Percentiles rank a stretch among this genome's conserved stretches.
phyloP scores from a whole-genome alignment of 1,140 invertebrate genomes.

The Drosophila ficusphila region DNA sequence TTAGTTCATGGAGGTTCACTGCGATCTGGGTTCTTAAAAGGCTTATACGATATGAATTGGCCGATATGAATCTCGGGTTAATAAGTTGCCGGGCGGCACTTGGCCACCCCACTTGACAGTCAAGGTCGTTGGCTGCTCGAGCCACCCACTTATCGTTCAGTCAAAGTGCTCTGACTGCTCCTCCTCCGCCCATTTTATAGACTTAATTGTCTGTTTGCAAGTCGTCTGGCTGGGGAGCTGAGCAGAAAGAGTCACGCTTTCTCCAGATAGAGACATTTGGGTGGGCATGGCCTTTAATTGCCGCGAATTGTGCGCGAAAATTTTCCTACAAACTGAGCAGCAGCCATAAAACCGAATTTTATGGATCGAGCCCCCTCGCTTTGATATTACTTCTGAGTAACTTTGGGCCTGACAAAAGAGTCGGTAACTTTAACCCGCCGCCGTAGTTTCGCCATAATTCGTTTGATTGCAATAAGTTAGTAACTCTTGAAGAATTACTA shows the following conservation, averaged over 20 bases:
- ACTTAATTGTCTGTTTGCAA: constrained; percentile 60
- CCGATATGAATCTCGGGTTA: constrained; percentile 2
- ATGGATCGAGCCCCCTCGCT: constrained; percentile 33
- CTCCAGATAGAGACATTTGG: constrained; percentile 38
- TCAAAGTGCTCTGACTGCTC: constrained; percentile 21
- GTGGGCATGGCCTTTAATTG: constrained; percentile 33
- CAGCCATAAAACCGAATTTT: constrained; percentile 53
- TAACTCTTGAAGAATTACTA: constrained; percentile 8
- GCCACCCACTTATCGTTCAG: constrained; percentile 37
- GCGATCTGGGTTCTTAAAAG: constrained; percentile 5
- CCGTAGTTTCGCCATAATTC: constrained; percentile 45
- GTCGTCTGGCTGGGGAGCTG: constrained; percentile 47
- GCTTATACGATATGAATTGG: neutral
- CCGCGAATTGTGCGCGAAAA: constrained; percentile 56
- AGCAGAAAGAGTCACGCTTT: constrained; percentile 17
- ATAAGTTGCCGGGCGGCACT: constrained; percentile 3
- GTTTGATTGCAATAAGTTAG: constrained; percentile 33
- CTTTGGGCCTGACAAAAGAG: neutral
- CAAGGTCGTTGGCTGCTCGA: constrained; percentile 22
- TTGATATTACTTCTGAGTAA: constrained; percentile 22
- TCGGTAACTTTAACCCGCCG: constrained; percentile 14
- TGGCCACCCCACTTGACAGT: neutral
- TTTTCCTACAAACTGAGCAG: constrained; percentile 58
- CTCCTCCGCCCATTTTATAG: constrained; percentile 32
- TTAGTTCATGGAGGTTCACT: constrained; percentile 34